A percentile compares a stretch with the other conserved stretches of the same genome.
These are phyloP conservation scores for Chaenodraco wilsoni DNA, from an alignment of 2,797 vertebrate genomes.

Conservation along the genomic window DNA sequence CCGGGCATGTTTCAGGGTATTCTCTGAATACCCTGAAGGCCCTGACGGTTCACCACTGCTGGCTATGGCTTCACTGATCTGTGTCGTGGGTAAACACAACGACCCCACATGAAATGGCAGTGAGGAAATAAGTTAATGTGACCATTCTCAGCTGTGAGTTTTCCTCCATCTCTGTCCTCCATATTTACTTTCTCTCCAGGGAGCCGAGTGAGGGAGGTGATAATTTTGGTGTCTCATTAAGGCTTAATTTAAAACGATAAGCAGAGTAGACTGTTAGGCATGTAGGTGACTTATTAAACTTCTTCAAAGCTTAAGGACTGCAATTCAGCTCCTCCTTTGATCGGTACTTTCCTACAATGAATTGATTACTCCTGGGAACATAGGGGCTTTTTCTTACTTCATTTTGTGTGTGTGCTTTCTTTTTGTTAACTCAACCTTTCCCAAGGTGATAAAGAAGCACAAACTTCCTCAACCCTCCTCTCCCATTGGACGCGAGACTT, in stretches of 20 bases:
- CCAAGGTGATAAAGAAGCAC: conserved; percentile 60
- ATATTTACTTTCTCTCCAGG: conserved; percentile 57
- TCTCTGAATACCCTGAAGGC: too few relatives aligned
- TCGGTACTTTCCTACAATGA: conserved; percentile 82
- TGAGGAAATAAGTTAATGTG: conserved; percentile 22
- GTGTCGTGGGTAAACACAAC: conserved; percentile 12
- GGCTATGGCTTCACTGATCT: conserved; percentile 25
- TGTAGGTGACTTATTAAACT: conserved; percentile 81
- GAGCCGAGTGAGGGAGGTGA: conserved; percentile 57
- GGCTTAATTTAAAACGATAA: conserved; percentile 79
- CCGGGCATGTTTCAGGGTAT: too few relatives aligned
- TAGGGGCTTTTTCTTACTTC: conserved; percentile 36
- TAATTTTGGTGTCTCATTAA: conserved; percentile 80
- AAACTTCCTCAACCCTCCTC: conserved; percentile 32
- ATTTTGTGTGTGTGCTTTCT: conserved; percentile 12
- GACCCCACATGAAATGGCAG: conserved; percentile 4
- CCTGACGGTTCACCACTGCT: neutral
- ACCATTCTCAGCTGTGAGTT: conserved; percentile 18
- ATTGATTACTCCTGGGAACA: conserved; percentile 79
- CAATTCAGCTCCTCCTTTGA: conserved; percentile 76
- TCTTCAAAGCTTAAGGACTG: conserved; percentile 79
- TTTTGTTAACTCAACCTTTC: conserved; percentile 57
- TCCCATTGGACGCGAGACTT: conserved; percentile 43
- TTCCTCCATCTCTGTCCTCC: conserved; percentile 42
- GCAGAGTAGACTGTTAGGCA: conserved; percentile 71